These are phyloP conservation scores for Pollicipes pollicipes DNA, from an alignment of 1,140 invertebrate genomes.

Conservation along the genomic window DNA sequence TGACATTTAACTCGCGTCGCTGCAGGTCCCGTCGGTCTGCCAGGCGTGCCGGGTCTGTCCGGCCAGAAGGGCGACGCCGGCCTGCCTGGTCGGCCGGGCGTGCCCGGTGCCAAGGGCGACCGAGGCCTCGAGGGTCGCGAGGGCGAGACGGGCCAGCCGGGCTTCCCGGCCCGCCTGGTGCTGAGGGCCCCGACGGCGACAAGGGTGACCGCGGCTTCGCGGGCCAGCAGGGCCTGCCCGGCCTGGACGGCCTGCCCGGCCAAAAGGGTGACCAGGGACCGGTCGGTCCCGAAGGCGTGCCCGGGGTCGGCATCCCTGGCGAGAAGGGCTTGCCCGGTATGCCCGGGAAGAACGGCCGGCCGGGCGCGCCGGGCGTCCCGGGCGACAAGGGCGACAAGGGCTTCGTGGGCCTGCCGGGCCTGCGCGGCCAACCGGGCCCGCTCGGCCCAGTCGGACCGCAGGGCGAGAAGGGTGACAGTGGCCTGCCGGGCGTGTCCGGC, in stretches of 20 bases:
- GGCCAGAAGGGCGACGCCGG: constrained; percentile 29
- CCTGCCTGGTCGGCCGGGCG: constrained; percentile 21
- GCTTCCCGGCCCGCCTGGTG: constrained; percentile 29
- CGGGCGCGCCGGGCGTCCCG: constrained; percentile 40
- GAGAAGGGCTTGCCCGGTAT: constrained; percentile 55
- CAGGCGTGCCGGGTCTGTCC: constrained; percentile 27
- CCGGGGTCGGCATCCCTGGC: constrained; percentile 43
- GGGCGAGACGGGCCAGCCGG: constrained; percentile 32
- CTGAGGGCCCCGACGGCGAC: constrained; percentile 20
- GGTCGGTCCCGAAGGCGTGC: constrained; percentile 36
- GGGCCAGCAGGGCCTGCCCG: constrained; percentile 18
- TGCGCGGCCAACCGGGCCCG: constrained; percentile 35
- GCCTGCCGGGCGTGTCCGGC: constrained; percentile 22
- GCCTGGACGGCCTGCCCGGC: constrained; percentile 19
- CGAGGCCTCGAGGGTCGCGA: constrained; percentile 17
- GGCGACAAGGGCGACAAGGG: constrained; percentile 39
- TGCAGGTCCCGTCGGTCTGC: constrained; percentile 23
- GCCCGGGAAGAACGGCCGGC: constrained; percentile 47
- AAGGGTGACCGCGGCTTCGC: constrained; percentile 29
- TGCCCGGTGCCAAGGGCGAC: constrained; percentile 19
- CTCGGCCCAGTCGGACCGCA: constrained; percentile 39
- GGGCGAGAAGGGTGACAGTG: constrained; percentile 31
- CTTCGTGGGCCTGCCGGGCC: constrained; percentile 22
- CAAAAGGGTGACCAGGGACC: constrained; percentile 37
- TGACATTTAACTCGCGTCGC: too few relatives aligned